Base-by-base conservation (phyloP, 1,140 invertebrate genomes). In the Hycleus cichorii region DNA sequence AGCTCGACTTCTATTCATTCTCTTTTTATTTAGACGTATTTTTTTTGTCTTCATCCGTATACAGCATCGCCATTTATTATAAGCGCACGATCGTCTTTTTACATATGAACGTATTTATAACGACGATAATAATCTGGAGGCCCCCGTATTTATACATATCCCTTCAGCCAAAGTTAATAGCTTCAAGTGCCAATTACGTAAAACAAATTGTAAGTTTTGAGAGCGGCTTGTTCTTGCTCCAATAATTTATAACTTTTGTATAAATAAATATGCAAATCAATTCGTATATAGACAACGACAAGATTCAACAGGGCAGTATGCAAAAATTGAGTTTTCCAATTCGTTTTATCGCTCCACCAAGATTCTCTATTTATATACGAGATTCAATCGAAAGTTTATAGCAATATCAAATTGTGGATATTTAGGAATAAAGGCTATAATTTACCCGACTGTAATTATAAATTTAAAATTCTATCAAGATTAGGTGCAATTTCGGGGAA, bases 161-260 rank as follows among this genome's bases (percentile, higher is more conserved):
- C 47, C 40, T 49, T 42, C 27, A 40, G 47, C 55, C 38, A 50
- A 48, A 48, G 27, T 50, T 57, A 57, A 57, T 57, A 50, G 49
- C 49, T 57, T 47, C 47, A 40, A 40, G 55, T 49, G 24, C 48
- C 39, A 39, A 49, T 50, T 39, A 57, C 32, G 40, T 39, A 43
- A 57, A 57, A 57, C 47, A 57, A 57, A 50, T 50, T 50, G 49
- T 50, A 32, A 49, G 11, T 39, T 49, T 49, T 27, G 24, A 10
- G 27, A 26, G 32, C 24, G 47, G 9, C 12, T 25, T 27, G 8
- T 11, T 49, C 27, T 49, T 32, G n/a, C 18, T 45, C 5, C 9
- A 12, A 24, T 45, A 45, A 45, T 45, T 45, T 45, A 45, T 45
- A 7, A 7, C 32, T 32, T 7, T 32, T 32, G 7, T 32, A 32